Conservation (phyloP, 2,888 invertebrate genomes). For the Lasius fuliginosus region DNA sequence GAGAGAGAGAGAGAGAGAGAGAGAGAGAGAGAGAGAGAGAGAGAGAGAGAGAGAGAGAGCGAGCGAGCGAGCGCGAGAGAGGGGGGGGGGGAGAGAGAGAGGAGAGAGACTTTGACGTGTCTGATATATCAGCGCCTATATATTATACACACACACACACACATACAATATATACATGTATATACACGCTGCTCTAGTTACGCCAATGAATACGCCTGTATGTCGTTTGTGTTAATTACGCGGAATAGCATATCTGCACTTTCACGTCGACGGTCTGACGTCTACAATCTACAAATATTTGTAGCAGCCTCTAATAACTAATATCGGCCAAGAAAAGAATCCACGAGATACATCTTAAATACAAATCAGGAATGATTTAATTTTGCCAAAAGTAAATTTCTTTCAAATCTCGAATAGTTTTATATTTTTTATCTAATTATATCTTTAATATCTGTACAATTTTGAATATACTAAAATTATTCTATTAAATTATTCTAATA, state of each 20-base stretch:
- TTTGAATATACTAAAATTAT: not conserved
- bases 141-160: too few relatives aligned
- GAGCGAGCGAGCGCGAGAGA: not conserved
- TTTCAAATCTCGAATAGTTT: not conserved
- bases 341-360: not conserved
- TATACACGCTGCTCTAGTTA: constrained; percentile 40
- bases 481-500: not conserved
- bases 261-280: constrained; percentile 47
- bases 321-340: constrained; percentile 26
- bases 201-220: constrained; percentile 41
- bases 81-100: not conserved
- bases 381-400: not conserved
- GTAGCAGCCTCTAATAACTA: constrained; percentile 34
- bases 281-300: constrained; percentile 50
- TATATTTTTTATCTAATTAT: not conserved
- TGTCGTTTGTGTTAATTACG: constrained; percentile 52
- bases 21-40: too few relatives aligned
- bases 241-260: constrained; percentile 48
- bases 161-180: too few relatives aligned
- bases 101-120: constrained; percentile 34
- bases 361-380: not conserved
- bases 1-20: not conserved
- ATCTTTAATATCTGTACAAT: not conserved
- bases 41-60: too few relatives aligned
- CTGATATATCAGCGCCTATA: constrained; percentile 39